Evolutionary conservation across 2,797 vertebrate species (phyloP).

Genomic region (Semotilus atromaculatus): DNA sequence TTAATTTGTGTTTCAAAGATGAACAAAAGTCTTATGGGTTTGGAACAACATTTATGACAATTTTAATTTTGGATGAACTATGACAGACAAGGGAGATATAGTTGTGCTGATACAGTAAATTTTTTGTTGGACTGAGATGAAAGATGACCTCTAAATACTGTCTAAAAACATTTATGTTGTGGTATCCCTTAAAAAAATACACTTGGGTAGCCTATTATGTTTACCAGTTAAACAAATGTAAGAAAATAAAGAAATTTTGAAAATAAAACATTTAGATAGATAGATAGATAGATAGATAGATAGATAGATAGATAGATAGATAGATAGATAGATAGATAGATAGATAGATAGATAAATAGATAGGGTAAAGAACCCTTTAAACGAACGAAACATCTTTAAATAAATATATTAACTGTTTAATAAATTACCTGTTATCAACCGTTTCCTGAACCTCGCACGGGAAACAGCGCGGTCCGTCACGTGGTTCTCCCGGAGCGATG

Average conservation of each 20-base stretch:
- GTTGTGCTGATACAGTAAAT: background rate
- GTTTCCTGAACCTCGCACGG: background rate
- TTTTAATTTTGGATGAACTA: background rate
- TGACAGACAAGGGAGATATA: background rate
- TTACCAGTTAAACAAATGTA: background rate
- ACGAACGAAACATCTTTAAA: background rate
- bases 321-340: background rate
- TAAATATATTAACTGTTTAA: background rate
- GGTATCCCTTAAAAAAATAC: background rate
- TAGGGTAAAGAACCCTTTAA: background rate
- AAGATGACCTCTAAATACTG: background rate
- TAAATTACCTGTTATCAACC: background rate
- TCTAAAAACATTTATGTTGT: background rate
- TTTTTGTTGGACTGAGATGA: background rate
- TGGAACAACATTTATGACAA: background rate
- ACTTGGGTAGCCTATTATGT: background rate
- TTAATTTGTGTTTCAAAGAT: background rate
- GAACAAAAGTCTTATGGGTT: background rate
- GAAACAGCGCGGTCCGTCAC: conserved; percentile 6
- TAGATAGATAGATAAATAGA: background rate
- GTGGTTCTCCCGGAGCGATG: conserved; percentile 14
- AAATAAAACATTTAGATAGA: background rate
- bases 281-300: background rate
- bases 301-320: conserved; percentile 33
- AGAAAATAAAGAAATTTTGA: background rate